These are phyloP conservation scores for Tinea semifulvella DNA, from an alignment of 2,888 invertebrate species.

Conservation along the genomic window DNA sequence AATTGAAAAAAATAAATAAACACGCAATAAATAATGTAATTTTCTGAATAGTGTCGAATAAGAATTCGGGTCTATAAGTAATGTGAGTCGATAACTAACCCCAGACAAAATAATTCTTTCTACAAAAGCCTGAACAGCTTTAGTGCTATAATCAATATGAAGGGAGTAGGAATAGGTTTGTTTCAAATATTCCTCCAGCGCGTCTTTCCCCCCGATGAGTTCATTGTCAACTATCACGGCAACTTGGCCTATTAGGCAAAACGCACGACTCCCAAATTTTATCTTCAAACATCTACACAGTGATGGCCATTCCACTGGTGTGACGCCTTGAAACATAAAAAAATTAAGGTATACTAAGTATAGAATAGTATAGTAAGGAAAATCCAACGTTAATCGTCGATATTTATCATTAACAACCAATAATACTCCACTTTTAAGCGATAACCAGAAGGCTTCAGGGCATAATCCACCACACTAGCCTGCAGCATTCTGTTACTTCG, in stretches of 20 bases:
- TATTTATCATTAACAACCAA: too few relatives aligned
- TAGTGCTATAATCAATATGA: conserved; percentile 47
- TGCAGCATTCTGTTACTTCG: too few relatives aligned
- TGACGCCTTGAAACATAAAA: conserved; percentile 31
- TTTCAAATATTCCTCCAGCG: conserved; percentile 49
- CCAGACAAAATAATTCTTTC: conserved; percentile 45
- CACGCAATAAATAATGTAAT: too few relatives aligned
- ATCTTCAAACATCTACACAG: conserved; percentile 40
- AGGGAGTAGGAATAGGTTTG: conserved; percentile 50
- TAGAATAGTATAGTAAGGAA: too few relatives aligned
- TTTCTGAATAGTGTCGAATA: too few relatives aligned
- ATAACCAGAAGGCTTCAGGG: too few relatives aligned
- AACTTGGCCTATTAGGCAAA: conserved; percentile 48
- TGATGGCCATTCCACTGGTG: conserved; percentile 47
- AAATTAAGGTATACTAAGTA: too few relatives aligned
- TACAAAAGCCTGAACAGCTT: conserved; percentile 46
- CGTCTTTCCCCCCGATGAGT: conserved; percentile 61
- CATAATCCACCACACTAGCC: too few relatives aligned
- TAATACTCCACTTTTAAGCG: too few relatives aligned
- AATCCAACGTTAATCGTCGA: too few relatives aligned
- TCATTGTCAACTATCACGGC: conserved; percentile 56
- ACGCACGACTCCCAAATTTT: conserved; percentile 50
- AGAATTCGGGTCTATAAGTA: too few relatives aligned
- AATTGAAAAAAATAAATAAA: too few relatives aligned
- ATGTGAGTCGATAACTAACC: conserved; percentile 45